Evolutionary conservation across 2,113 vertebrate genomes (phyloP), one percentile per base, ranked within the genome.

Genomic region (Campylomormyrus numenius): DNA sequence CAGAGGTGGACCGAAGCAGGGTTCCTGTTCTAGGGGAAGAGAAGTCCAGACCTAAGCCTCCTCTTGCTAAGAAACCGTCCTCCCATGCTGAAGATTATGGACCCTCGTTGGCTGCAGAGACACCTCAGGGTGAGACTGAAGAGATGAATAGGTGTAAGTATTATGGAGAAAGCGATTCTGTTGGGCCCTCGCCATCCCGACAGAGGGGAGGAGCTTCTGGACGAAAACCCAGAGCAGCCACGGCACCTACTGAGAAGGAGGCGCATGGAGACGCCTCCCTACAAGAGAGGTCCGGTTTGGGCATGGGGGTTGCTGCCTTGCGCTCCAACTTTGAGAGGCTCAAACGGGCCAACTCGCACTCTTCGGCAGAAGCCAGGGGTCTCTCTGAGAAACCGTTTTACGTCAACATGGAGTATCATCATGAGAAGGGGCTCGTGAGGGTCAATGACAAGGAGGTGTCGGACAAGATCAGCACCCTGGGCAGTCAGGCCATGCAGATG

Each of bases 391-490:
- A 96, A 88, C 97, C 97, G 0, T 98, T 98, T 91, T 99, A 99
- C 15, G 96, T 97, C 87, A 99, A 99, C 93, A 96, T 99, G 95
- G 98, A 99, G 91, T 99, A 98, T 93, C 98, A 99, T 93, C 98
- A 97, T 0, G 98, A 99, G 90, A 95, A 96, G n/a, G 98, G 98
- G 83, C 93, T 99, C 80, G 97, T 99, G 88, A 96, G 97, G 93
- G 97, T 99, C 94, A 99, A 99, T 0, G 97, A 99, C 94, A 97
- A 96, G 5, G 98, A 98, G 0, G 97, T 99, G 90, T 98, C 98
- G 0, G 98, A 99, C 90, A 97, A 97, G 91, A 97, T 99, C 95
- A 97, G 97, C 93, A 95, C 95, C 1, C 96, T 98, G 91, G 98
- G 98, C 90, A 97, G 95, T 92, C 97, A 98, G 92, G 98, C 97